Evolutionary conservation across 2,888 invertebrate species (phyloP).

Genomic region (Lydus trimaculatus): DNA sequence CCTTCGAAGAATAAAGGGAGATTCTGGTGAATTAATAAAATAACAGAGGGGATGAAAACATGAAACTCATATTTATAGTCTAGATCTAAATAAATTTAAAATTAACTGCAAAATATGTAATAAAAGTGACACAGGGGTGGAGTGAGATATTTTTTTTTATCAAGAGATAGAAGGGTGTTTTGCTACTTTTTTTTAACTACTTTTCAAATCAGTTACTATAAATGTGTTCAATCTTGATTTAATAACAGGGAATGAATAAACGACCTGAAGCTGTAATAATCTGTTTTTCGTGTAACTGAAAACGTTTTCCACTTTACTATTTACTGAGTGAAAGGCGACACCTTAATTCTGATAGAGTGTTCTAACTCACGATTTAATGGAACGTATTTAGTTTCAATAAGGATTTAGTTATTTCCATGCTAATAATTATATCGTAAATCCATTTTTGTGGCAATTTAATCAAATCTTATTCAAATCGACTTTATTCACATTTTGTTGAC

Average conservation of each 20-base stretch:
- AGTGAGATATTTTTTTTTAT: neutral
- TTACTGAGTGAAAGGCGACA: constrained; percentile 17
- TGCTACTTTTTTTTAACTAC: no score
- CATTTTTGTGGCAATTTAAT: neutral
- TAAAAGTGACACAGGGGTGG: neutral
- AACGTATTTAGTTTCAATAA: neutral
- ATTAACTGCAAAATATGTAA: neutral
- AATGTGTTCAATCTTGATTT: no score
- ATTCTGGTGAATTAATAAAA: neutral
- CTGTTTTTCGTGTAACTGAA: constrained; percentile 17
- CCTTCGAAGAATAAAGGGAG: constrained; percentile 7
- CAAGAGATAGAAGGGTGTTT: no score
- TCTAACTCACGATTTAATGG: constrained; percentile 15
- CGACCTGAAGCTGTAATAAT: neutral
- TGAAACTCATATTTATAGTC: neutral
- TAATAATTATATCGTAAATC: neutral
- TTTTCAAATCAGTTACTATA: no score
- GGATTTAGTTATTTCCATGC: neutral
- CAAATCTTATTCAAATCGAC: neutral
- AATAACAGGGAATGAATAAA: neutral
- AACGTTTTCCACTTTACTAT: constrained; percentile 14
- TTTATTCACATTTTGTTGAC: neutral
- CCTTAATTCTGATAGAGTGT: constrained; percentile 24
- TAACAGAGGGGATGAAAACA: neutral
- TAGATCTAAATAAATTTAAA: neutral